A percentile compares a stretch with the other conserved stretches of the same genome.
phyloP scores from a whole-genome alignment of 2,797 vertebrate species.

The Cyclura pinguis region DNA sequence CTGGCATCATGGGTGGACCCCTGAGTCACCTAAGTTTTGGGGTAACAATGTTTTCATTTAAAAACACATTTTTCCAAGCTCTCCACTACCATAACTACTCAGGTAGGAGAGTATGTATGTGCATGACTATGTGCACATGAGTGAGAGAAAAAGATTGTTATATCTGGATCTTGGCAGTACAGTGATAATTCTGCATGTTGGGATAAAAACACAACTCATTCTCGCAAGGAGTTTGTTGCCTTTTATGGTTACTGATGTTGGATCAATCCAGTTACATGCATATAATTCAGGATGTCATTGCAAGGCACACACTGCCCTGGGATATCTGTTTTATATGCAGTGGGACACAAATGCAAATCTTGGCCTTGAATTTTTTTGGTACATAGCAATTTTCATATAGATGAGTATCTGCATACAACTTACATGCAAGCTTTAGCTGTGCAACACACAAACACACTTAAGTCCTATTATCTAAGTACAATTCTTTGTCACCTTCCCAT shows the following conservation, averaged over 20 bases:
- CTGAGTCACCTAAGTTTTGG: too few relatives aligned
- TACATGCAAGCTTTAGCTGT: not conserved
- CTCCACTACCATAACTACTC: not conserved
- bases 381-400: not conserved
- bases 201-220: not conserved
- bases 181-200: not conserved
- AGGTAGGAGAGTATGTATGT: not conserved
- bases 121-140: not conserved
- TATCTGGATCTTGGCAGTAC: not conserved
- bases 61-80: not conserved
- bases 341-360: not conserved
- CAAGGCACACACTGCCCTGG: not conserved
- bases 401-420: not conserved
- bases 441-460: not conserved
- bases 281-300: not conserved
- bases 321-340: not conserved
- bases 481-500: not conserved
- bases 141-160: not conserved
- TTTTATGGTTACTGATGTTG: not conserved
- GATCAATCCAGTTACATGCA: not conserved
- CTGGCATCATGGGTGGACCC: too few relatives aligned
- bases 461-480: not conserved
- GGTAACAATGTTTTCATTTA: too few relatives aligned
- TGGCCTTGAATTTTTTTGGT: not conserved
- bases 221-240: not conserved